Evolutionary conservation across 1,140 invertebrate genomes (phyloP).

Genomic region (Rhizoglyphus robini): DNA sequence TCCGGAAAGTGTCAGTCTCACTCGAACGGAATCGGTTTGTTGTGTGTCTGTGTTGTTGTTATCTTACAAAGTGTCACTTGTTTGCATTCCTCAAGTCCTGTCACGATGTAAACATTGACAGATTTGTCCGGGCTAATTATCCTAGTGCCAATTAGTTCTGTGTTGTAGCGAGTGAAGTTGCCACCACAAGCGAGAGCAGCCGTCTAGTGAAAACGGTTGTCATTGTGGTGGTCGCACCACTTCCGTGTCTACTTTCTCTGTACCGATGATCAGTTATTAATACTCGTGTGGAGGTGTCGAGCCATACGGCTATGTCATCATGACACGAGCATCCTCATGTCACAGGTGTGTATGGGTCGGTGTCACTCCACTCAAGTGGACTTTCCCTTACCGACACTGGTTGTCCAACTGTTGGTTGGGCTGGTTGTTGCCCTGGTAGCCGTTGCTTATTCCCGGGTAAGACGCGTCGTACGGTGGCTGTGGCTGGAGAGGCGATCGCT

Average conservation of each 20-base stretch:
- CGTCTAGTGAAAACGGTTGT: too few relatives aligned
- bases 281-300: neutral
- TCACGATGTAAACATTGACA: too few relatives aligned
- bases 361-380: neutral
- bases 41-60: neutral
- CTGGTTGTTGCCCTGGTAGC: conserved; percentile 1
- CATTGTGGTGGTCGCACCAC: neutral
- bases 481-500: neutral
- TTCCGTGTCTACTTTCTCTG: neutral
- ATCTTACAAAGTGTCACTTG: too few relatives aligned
- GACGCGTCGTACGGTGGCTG: neutral
- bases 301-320: neutral
- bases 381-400: neutral
- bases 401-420: neutral
- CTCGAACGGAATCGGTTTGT: neutral
- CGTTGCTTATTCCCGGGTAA: neutral
- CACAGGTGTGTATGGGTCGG: neutral
- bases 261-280: neutral
- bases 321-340: neutral
- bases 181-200: too few relatives aligned
- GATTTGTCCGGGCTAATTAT: too few relatives aligned
- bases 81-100: too few relatives aligned
- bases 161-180: too few relatives aligned
- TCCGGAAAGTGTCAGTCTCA: neutral
- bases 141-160: too few relatives aligned